Percentiles rank a stretch among this genome's conserved stretches.
phyloP scores from a whole-genome alignment of 2,113 vertebrate genomes.

The Gila orcuttii region DNA sequence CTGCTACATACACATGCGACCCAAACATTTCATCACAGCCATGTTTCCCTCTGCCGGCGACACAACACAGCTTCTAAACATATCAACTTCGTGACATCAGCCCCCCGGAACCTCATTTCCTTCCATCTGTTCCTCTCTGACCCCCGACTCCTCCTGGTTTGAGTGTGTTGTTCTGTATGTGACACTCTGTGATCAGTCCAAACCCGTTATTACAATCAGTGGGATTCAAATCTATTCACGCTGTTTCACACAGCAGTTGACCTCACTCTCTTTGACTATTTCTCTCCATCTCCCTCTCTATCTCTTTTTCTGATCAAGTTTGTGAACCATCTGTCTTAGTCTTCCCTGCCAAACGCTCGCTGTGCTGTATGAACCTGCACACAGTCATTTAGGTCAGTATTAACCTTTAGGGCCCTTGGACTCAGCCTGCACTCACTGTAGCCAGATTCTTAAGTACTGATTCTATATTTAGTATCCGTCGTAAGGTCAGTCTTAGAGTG shows the following conservation, averaged over 20 bases:
- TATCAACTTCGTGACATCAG: constrained; percentile 50
- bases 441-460: constrained; percentile 31
- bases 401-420: constrained; percentile 51
- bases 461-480: not conserved
- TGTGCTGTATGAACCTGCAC: constrained; percentile 38
- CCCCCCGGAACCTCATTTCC: not conserved
- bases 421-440: constrained; percentile 14
- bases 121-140: constrained; percentile 46
- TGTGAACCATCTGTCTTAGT: constrained; percentile 66
- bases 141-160: constrained; percentile 35
- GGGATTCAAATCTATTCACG: constrained; percentile 41
- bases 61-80: constrained; percentile 50
- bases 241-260: constrained; percentile 46
- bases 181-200: constrained; percentile 38
- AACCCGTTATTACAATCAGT: constrained; percentile 43
- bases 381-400: constrained; percentile 48
- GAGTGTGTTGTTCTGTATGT: constrained; percentile 34
- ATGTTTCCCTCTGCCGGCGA: constrained; percentile 26
- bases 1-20: not conserved
- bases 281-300: constrained; percentile 1
- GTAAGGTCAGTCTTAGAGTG: constrained; percentile 6
- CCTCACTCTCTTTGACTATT: constrained; percentile 1
- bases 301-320: constrained; percentile 45
- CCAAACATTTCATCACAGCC: constrained; percentile 20
- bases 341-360: constrained; percentile 31